Percentiles rank a stretch among this genome's conserved stretches.
These are phyloP conservation scores for Dolichoris vasculosae DNA, from an alignment of 1,140 invertebrate species.

Conservation along the genomic window DNA sequence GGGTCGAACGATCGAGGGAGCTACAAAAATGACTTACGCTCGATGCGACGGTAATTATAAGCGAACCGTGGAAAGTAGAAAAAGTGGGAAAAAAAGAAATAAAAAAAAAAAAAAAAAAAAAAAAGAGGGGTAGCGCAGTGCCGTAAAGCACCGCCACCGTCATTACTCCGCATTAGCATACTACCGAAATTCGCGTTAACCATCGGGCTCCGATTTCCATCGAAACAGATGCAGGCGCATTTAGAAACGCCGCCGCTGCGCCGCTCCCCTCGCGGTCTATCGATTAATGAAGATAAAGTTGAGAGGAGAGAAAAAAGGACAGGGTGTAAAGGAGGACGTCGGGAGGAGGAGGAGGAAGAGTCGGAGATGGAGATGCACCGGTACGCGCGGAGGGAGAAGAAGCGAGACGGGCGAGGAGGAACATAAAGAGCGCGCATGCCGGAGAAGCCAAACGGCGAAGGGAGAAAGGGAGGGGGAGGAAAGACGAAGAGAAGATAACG, in stretches of 20 bases:
- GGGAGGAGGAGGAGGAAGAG: background rate
- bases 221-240: conserved; percentile 29
- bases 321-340: background rate
- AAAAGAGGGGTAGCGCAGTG: background rate
- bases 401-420: background rate
- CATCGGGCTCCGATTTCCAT: conserved; percentile 29
- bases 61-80: background rate
- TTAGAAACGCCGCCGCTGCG: background rate
- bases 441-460: background rate
- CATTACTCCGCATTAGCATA: conserved; percentile 42
- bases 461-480: background rate
- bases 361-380: conserved; percentile 12
- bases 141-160: background rate
- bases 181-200: conserved; percentile 44
- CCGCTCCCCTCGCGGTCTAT: conserved; percentile 12
- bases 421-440: conserved; percentile 35
- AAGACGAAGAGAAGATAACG: conserved; percentile 36
- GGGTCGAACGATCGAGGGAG: background rate
- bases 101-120: too few species aligned
- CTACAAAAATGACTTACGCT: too few species aligned
- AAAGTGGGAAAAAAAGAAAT: too few species aligned
- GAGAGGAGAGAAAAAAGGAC: background rate
- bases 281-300: conserved; percentile 50
- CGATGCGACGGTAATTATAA: background rate
- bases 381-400: background rate